Base-by-base conservation (phyloP, 2,797 vertebrate genomes). In the Sarcophilus harrisii region DNA sequence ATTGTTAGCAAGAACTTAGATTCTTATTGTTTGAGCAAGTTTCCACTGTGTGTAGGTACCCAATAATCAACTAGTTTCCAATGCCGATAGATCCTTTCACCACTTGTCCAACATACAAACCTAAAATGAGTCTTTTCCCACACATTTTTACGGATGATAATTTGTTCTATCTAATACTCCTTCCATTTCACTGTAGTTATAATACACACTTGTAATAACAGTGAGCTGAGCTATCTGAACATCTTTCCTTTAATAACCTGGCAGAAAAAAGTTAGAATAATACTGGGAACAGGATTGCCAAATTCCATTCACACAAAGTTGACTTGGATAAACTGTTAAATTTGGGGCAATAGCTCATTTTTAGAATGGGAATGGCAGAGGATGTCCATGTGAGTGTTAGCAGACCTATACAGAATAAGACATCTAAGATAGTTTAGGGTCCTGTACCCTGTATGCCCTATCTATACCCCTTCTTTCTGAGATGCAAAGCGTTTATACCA, bases 181-280 rank as follows among this genome's bases (percentile, higher is more conserved):
- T 96, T 97, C 97, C 97, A 97, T 97, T 97, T 97, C 96, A 30
- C 95, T 92, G 13, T n/a, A 93, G 95, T 93, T 98, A 66, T 97
- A 98, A 96, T 96, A 95, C 93, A 93, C 95, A 59, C 94, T 97
- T 96, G 96, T 14, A 94, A 96, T 94, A 97, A 94, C 95, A 38
- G 94, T 95, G 93, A 95, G 97, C 93, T 96, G 95, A 96, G 97
- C 97, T 98, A 97, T 97, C 97, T 98, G 97, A 96, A 98, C 97
- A 98, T 95, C 97, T 98, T 95, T 96, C 96, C 95, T 95, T 96
- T 95, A 96, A 97, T 97, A 97, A 94, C 96, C 96, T 93, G 87
- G 49, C 94, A 93, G 91, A 58, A 90, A 95, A 32, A 55, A 91
- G 32, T 81, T n/a, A 96, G 92, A 57, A 58, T 57, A 95, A 95